Evolutionary conservation across 2,113 vertebrate genomes (phyloP).

Genomic region (Percina caprodes): DNA sequence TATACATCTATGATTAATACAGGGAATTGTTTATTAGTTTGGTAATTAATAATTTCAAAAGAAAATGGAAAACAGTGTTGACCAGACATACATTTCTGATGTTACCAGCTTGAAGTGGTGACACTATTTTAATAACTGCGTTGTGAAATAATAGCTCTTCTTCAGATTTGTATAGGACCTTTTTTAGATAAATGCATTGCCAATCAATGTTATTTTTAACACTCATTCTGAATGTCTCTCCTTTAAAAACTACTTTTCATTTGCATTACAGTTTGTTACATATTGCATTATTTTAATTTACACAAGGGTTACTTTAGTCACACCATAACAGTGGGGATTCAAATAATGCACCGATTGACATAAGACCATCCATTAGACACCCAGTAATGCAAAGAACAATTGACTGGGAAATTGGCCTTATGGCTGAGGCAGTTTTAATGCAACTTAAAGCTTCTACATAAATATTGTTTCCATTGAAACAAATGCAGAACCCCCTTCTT

Average conservation of each 20-base stretch:
- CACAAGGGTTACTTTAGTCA: not conserved
- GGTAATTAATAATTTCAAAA: slow-evolving; percentile 14
- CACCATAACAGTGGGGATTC: not conserved
- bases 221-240: not conserved
- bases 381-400: slow-evolving; percentile 16
- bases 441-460: slow-evolving; percentile 10
- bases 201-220: not conserved
- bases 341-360: slow-evolving; percentile 31
- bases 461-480: slow-evolving; percentile 35
- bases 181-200: not conserved
- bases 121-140: not conserved
- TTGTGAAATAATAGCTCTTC: not conserved
- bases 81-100: slow-evolving; percentile 1
- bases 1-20: not conserved
- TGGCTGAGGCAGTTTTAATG: slow-evolving; percentile 16
- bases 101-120: not conserved
- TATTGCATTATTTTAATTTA: not conserved
- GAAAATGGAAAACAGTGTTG: not conserved
- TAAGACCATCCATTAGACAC: slow-evolving; percentile 1
- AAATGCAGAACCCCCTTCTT: not conserved
- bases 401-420: not conserved
- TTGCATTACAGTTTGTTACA: not conserved
- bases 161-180: not conserved
- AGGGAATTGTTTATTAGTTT: not conserved
- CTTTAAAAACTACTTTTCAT: not conserved